Base-by-base conservation (phyloP, 2,888 invertebrate species). In the Mimachlamys varia region DNA sequence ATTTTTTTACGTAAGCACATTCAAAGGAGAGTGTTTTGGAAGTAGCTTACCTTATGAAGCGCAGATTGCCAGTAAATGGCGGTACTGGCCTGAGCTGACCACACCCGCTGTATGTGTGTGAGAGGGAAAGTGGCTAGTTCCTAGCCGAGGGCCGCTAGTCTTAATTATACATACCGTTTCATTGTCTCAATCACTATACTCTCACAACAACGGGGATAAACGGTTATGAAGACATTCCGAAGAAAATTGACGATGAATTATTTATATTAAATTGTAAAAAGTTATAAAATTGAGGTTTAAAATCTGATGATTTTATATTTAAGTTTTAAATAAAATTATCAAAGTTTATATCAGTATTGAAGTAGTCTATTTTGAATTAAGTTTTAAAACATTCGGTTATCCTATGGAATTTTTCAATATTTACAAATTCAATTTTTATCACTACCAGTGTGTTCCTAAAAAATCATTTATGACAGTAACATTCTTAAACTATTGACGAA, bases 1-100 rank as follows among this genome's bases (percentile, higher is more conserved):
- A 17, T 53, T 53, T 53, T 17, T n/a, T 17, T 17, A 53, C 5
- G 13, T 53, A 44, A 53, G 15, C 17, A 53, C 53, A 53, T 2
- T 53, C 15, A 22, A 1, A n/a, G n/a, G 62, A 62, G 10, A 22
- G 22, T n/a, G 62, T 62, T 17, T 62, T 22, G 7, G 62, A n/a
- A 62, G n/a, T 62, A n/a, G n/a, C 62, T 62, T 62, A 62, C 62
- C 62, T 62, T 62, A n/a, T 62, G n/a, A 22, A n/a, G 62, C 19
- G 62, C 62, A 22, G 62, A 22, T 62, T 62, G 4, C 44, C 44
- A 3, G 7, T 44, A 44, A 44, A 44, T 44, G 62, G 62, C 62
- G 62, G 62, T 12, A 3, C 62, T n/a, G 62, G n/a, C 22, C 22
- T 22, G n/a, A 62, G 5, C n/a, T 62, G 62, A 62, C 62, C 62